Evolutionary conservation across 2,797 vertebrate species (phyloP).

Genomic region (Galago senegalensis): DNA sequence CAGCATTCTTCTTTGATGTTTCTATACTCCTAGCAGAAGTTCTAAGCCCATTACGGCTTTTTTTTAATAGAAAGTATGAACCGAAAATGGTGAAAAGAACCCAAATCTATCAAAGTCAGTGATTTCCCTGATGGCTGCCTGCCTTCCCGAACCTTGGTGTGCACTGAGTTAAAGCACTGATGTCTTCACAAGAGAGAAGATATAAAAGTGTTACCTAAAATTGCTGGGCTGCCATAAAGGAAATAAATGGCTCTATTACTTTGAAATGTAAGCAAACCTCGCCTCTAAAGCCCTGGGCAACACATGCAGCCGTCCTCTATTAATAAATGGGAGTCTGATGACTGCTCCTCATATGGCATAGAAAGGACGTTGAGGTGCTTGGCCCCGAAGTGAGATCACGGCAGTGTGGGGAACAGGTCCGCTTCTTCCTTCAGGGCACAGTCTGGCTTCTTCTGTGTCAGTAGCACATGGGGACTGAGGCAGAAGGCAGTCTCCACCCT

Average conservation of each 20-base stretch:
- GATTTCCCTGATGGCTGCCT: conserved; percentile 11
- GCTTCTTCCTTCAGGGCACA: not conserved
- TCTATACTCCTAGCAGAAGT: not conserved
- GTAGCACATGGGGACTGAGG: not conserved
- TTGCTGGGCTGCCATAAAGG: conserved; percentile 67
- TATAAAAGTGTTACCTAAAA: conserved; percentile 76
- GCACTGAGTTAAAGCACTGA: conserved; percentile 19
- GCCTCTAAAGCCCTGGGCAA: conserved; percentile 60
- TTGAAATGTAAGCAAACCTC: conserved; percentile 78
- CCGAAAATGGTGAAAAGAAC: not conserved
- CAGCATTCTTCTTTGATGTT: not conserved
- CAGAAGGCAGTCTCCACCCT: not conserved
- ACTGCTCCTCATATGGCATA: not conserved
- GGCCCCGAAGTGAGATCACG: not conserved
- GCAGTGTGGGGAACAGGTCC: fast-evolving
- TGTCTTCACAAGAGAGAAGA: conserved; percentile 65
- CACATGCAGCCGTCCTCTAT: conserved; percentile 40
- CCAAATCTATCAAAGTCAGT: conserved; percentile 60
- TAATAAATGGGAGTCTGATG: conserved; percentile 71
- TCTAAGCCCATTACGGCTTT: not conserved
- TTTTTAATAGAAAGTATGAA: conserved; percentile 9
- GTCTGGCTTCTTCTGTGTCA: not conserved
- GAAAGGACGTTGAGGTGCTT: conserved; percentile 15
- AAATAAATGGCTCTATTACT: conserved; percentile 76
- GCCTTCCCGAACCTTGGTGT: not conserved